Base-by-base conservation (phyloP, 2,888 invertebrate genomes). In the Macrophya annulata region DNA sequence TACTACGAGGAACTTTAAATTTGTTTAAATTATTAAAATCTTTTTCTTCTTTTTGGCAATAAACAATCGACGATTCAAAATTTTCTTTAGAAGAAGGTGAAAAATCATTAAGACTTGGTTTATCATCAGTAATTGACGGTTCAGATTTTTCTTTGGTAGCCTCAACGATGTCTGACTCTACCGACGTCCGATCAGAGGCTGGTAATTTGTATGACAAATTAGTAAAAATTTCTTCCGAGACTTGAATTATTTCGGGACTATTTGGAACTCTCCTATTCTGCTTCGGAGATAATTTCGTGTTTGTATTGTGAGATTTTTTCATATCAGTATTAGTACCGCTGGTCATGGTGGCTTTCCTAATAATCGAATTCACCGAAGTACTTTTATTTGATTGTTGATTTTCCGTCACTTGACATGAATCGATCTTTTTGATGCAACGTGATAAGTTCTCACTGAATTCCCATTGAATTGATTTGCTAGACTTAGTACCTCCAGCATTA, bases 391-490 rank as follows among this genome's bases (percentile, higher is more conserved):
- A 40, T n/a, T 62, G 37, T 21, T 43, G 21, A 43, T 62, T 81
- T 21, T 81, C 81, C 21, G 37, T 59, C 81, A 59, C 37, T 21
- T 62, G 62, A 25, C 43, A 40, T 43, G 43, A 37, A 40, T 81
- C 81, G 62, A 81, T 81, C 40, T 40, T 81, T 4, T 62, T 15
- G 48, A 37, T 17, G 51, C 25, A 48, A 4, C 4, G 25, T 15
- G 77, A 15, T 55, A 55, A 17, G 51, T 43, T 21, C 43, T 10
- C 45, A 6, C 2, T 12, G 21, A 43, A 81, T 21, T 81, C 81
- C 81, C 81, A 81, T 62, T 81, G 81, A 62, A 81, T 81, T 43
- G 81, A 81, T 62, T 62, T 81, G 43, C 25, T 62, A 5, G 43
- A 81, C 43, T 81, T 81, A 4, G 43, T 37, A n/a, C 51, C 31